A percentile compares a stretch with the other conserved stretches of the same genome.
These are phyloP conservation scores for Catharus minimus DNA, from an alignment of 2,113 vertebrate species.

Conservation along the genomic window DNA sequence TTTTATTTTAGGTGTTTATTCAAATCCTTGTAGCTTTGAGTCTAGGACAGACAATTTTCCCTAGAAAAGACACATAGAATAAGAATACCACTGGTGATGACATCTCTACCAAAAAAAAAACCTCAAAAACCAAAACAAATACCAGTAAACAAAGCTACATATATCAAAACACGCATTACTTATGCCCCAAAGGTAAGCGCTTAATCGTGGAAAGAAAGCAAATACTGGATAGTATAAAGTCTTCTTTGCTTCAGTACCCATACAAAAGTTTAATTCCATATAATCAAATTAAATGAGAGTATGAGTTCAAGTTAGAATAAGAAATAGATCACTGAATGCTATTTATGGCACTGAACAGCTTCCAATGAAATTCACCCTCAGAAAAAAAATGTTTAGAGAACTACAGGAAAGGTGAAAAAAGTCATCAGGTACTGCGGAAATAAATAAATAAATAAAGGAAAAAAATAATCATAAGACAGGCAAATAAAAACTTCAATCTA, in stretches of 20 bases:
- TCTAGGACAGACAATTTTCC: neutral
- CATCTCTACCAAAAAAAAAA: neutral
- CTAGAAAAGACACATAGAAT: accelerated
- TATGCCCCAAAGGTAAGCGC: neutral
- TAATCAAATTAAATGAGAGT: neutral
- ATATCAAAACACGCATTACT: neutral
- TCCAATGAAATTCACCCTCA: neutral
- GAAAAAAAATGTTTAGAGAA: neutral
- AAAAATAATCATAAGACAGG: neutral
- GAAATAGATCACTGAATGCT: neutral
- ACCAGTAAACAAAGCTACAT: neutral
- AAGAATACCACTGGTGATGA: neutral
- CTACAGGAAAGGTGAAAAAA: neutral
- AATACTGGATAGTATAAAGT: neutral
- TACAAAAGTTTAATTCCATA: neutral
- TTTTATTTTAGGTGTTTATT: neutral
- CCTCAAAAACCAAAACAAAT: neutral
- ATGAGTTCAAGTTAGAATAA: neutral
- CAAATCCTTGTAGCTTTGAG: neutral
- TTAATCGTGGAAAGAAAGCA: neutral
- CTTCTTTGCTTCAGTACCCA: neutral
- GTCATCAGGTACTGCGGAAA: neutral
- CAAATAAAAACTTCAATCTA: neutral
- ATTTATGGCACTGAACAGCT: neutral
- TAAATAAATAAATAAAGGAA: neutral